Evolutionary conservation across 2,797 vertebrate species (phyloP).

Genomic region (Tympanoctomys barrerae): DNA sequence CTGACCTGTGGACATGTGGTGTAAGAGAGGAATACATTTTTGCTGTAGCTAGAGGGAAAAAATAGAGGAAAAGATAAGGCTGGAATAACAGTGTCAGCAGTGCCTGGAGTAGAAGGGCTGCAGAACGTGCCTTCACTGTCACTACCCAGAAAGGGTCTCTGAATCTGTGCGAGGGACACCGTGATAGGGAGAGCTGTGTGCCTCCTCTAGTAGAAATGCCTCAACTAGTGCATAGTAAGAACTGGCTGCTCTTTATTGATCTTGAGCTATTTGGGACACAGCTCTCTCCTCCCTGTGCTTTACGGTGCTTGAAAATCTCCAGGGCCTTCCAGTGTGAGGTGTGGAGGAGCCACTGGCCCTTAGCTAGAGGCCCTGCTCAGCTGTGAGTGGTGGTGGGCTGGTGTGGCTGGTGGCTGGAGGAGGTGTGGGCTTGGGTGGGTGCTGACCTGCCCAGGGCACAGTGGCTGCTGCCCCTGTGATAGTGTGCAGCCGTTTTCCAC

Average conservation of each 20-base stretch:
- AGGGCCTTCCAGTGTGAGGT: background rate
- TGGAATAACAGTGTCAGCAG: background rate
- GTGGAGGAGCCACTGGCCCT: background rate
- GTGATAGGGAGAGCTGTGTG: background rate
- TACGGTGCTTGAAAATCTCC: background rate
- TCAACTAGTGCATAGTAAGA: background rate
- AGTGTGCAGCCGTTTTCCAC: background rate
- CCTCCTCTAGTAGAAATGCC: background rate
- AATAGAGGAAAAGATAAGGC: background rate
- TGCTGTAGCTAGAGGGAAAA: background rate
- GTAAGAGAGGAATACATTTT: background rate
- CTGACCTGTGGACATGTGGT: background rate
- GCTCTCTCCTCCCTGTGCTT: background rate
- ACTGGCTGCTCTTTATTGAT: background rate
- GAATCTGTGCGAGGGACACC: background rate
- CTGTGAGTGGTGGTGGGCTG: background rate
- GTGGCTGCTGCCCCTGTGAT: fast-evolving
- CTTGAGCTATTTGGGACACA: background rate
- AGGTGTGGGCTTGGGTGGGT: background rate
- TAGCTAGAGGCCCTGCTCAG: background rate
- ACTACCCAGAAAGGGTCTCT: background rate
- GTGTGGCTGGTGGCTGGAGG: background rate
- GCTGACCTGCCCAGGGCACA: background rate
- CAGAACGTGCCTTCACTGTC: background rate
- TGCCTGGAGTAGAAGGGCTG: background rate